Percentiles rank a stretch among this genome's conserved stretches.
Evolutionary conservation across 2,888 invertebrate species (phyloP).

Genomic region (Endomychus coccineus): DNA sequence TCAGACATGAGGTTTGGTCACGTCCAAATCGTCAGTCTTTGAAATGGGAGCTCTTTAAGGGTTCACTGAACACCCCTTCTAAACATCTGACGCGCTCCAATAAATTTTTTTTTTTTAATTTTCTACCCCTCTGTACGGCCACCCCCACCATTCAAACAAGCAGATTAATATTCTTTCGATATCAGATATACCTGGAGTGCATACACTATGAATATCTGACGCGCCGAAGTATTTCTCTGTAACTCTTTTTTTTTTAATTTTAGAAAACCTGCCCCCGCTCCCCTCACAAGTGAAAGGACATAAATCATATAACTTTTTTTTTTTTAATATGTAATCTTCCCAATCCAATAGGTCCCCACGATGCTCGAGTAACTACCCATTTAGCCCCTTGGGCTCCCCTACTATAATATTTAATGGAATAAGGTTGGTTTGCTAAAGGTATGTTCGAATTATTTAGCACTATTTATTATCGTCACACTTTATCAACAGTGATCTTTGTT

Average conservation of each 20-base stretch:
- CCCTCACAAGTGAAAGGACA: slow-evolving; percentile 4
- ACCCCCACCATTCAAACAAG: slow-evolving; percentile 17
- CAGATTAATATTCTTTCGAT: slow-evolving; percentile 20
- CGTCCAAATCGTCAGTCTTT: slow-evolving; percentile 8
- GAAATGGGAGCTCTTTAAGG: background rate
- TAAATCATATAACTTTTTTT: slow-evolving; percentile 6
- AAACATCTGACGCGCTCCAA: slow-evolving; percentile 18
- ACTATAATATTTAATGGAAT: too few species aligned
- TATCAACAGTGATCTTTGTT: too few species aligned
- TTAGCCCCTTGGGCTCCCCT: slow-evolving; percentile 13
- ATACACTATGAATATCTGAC: slow-evolving; percentile 17
- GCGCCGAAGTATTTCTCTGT: slow-evolving; percentile 15
- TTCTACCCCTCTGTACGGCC: slow-evolving; percentile 13
- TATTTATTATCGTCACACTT: too few species aligned
- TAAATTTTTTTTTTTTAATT: slow-evolving; percentile 18
- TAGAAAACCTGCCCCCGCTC: slow-evolving; percentile 4
- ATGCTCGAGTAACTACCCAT: slow-evolving; percentile 12
- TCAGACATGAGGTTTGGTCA: slow-evolving; percentile 1
- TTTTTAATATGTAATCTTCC: slow-evolving; percentile 13
- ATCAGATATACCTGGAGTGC: slow-evolving; percentile 18
- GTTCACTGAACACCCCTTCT: slow-evolving; percentile 6
- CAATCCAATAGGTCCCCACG: slow-evolving; percentile 13
- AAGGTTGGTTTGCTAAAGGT: too few species aligned
- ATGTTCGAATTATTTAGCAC: too few species aligned
- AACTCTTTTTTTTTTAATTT: slow-evolving; percentile 18